phyloP scores from a whole-genome alignment of 2,113 vertebrate species.

The Ophiodon elongatus region DNA sequence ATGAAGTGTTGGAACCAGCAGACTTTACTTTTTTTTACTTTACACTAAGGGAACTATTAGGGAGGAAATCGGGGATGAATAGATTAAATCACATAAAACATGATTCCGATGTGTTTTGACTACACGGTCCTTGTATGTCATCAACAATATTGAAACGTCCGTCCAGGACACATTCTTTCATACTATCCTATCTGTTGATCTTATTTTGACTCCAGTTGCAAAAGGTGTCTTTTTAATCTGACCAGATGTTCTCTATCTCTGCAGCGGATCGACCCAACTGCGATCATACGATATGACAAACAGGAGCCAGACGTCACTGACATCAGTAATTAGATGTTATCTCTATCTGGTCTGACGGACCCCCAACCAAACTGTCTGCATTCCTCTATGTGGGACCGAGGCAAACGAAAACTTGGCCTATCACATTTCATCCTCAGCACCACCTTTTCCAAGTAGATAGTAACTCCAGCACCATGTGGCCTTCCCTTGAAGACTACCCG shows the following conservation, averaged over 20 bases:
- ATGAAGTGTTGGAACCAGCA: too few species aligned
- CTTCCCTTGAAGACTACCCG: slow-evolving; percentile 65
- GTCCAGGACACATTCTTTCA: background rate
- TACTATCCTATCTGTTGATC: background rate
- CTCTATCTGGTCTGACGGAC: slow-evolving; percentile 35
- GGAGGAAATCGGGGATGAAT: background rate
- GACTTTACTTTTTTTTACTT: too few species aligned
- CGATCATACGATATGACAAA: slow-evolving; percentile 24
- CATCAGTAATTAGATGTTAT: slow-evolving; percentile 41
- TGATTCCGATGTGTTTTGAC: background rate
- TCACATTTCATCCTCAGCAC: slow-evolving; percentile 66
- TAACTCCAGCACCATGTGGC: slow-evolving; percentile 70
- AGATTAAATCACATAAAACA: background rate
- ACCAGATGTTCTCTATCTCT: slow-evolving; percentile 19
- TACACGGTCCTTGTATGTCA: background rate
- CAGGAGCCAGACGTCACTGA: slow-evolving; percentile 54
- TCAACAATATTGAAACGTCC: slow-evolving; percentile 7
- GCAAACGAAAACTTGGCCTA: slow-evolving; percentile 36
- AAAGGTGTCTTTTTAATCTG: slow-evolving; percentile 2
- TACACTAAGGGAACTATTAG: background rate
- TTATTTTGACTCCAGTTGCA: background rate
- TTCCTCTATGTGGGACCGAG: slow-evolving; percentile 45
- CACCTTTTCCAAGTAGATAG: slow-evolving; percentile 69
- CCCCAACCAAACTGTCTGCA: slow-evolving; percentile 48
- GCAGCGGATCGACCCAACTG: background rate